Base-by-base conservation (phyloP, 1,140 invertebrate genomes). In the Coboldia fuscipes region DNA sequence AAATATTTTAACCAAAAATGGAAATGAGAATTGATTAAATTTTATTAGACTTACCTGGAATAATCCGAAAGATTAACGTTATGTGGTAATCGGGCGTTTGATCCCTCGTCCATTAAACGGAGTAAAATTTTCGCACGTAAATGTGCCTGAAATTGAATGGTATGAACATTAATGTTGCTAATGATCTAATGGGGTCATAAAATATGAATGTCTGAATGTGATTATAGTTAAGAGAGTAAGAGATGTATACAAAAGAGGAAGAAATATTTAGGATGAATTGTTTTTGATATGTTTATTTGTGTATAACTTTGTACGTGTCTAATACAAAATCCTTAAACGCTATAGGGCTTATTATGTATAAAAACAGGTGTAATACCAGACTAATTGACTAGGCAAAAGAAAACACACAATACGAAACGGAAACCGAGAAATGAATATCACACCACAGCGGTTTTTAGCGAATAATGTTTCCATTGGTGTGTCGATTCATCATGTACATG, bases 21-120 rank as follows among this genome's bases (percentile, higher is more conserved):
- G n/a, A n/a, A n/a, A n/a, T n/a, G n/a, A n/a, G n/a, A n/a, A n/a
- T n/a, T n/a, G n/a, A n/a, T n/a, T n/a, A n/a, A n/a, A n/a, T n/a
- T n/a, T n/a, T n/a, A n/a, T n/a, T n/a, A 5, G 9, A 24, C 10
- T 34, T 59, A 81, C 80, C 79, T 84, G 1, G 80, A 82, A 47
- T 84, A 83, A 57, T 84, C 80, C 21, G 79, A 82, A 9, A 88
- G 52, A 33, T 71, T 66, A 37, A 88, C 81, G 52, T 84, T 84
- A 0, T 75, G 72, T 15, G 82, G 82, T 48, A 85, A 80, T 45
- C 86, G 81, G 9, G 81, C 79, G 53, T 70, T 85, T 1, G 81
- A 86, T 3, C 82, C 81, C 57, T 79, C 75, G 57, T 82, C 74
- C 33, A 75, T 54, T 38, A 86, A 55, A 50, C 78, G 70, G 39